These are phyloP conservation scores for Tringa solitaria DNA, from an alignment of 2,113 vertebrate species.

Conservation along the genomic window DNA sequence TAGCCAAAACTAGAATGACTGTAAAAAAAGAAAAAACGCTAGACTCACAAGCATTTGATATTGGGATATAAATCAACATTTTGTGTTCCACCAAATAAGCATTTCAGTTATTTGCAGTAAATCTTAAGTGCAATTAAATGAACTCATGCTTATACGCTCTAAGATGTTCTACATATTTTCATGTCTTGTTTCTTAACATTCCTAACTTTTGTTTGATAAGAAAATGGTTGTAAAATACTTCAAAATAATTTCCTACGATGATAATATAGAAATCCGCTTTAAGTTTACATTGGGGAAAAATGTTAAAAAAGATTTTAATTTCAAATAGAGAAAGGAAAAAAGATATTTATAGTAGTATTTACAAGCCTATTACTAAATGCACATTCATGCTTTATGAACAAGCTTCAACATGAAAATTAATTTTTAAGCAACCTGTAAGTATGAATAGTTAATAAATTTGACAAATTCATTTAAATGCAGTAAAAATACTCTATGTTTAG, in stretches of 20 bases:
- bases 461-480: background rate
- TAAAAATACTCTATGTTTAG: background rate
- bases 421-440: background rate
- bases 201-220: background rate
- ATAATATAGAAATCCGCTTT: background rate
- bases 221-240: background rate
- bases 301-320: background rate
- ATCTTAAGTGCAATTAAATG: background rate
- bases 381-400: background rate
- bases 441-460: background rate
- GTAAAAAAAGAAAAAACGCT: background rate
- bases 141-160: background rate
- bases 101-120: background rate
- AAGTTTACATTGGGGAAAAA: background rate
- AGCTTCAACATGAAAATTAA: background rate
- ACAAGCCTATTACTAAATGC: background rate
- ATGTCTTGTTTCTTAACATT: background rate
- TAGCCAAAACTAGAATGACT: rapidly evolving
- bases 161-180: background rate
- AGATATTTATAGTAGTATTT: background rate
- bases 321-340: background rate
- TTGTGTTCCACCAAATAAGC: background rate
- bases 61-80: background rate
- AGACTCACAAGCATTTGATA: background rate
- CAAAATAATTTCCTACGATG: background rate